Conservation (phyloP, 2,888 invertebrate genomes). For the Heliconius erato region DNA sequence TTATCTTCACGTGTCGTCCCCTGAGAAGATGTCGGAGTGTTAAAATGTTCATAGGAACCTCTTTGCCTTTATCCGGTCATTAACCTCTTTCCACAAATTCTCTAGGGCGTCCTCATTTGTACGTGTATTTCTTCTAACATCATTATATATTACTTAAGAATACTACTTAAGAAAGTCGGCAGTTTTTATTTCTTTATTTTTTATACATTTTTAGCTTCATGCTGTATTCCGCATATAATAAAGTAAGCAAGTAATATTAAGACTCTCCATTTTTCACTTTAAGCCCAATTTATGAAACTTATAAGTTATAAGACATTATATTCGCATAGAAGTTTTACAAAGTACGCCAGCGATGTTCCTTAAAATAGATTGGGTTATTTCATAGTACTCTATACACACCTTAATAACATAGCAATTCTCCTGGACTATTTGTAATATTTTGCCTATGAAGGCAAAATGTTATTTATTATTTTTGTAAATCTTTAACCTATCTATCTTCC, state of each 20-base stretch:
- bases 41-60: not conserved
- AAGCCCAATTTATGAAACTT: not conserved
- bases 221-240: not conserved
- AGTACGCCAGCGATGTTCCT: not conserved
- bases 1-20: slow-evolving; percentile 7
- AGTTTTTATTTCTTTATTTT: not conserved
- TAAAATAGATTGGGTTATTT: not conserved
- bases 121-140: not conserved
- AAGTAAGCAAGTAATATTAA: too few species aligned
- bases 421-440: too few species aligned
- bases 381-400: not conserved
- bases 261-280: too few species aligned
- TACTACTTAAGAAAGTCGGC: not conserved
- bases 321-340: not conserved
- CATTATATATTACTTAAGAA: not conserved
- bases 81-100: not conserved
- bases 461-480: too few species aligned
- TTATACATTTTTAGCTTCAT: not conserved
- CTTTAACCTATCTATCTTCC: too few species aligned
- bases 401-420: too few species aligned
- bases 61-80: not conserved
- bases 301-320: not conserved
- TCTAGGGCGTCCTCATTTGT: not conserved
- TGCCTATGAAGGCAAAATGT: not conserved
- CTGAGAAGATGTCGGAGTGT: not conserved